Base-by-base conservation (phyloP, 2,888 invertebrate species). In the Eupithecia insigniata region DNA sequence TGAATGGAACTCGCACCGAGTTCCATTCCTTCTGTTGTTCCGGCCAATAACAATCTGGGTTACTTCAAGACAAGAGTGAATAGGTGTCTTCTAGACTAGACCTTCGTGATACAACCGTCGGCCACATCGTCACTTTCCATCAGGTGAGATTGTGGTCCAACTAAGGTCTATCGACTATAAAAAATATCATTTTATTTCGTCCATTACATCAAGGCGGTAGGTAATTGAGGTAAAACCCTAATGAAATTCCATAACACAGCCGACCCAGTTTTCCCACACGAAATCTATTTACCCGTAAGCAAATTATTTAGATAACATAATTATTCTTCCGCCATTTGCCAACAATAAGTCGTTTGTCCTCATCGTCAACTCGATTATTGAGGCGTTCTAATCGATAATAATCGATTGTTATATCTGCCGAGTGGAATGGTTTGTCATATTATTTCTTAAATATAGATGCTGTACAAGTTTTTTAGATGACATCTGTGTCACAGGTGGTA, bases 301-400 rank as follows among this genome's bases (percentile, higher is more conserved):
- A 76, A 87, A 87, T 84, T 80, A 81, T 87, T 85, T 81, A 83
- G 88, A 88, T 83, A 84, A 83, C 83, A 84, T 88, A 88, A 88
- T 88, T 87, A 80, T 81, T 82, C 83, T 86, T 86, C 88, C 87
- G 86, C 87, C 85, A 82, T 83, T 85, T 84, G 83, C 79, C 68
- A 74, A 74, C 78, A 71, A 60, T 68, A 70, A 67, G 73, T 75
- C 69, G 68, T 70, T 66, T 77, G 75, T 79, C 80, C 82, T 82
- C 75, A 76, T 82, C 77, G 80, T 79, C 82, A 79, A 84, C 80
- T 81, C 80, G 82, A 82, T 79, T 85, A 81, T 82, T 80, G 80
- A 78, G 83, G 80, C 86, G 86, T 74, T 79, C 66, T 82, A 87
- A 87, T 87, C 84, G 86, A 83, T 87, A 86, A 87, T 87, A 55